Evolutionary conservation across 2,888 invertebrate genomes (phyloP), one percentile per base, ranked within the genome.

Genomic region (Acrobasis consociella): DNA sequence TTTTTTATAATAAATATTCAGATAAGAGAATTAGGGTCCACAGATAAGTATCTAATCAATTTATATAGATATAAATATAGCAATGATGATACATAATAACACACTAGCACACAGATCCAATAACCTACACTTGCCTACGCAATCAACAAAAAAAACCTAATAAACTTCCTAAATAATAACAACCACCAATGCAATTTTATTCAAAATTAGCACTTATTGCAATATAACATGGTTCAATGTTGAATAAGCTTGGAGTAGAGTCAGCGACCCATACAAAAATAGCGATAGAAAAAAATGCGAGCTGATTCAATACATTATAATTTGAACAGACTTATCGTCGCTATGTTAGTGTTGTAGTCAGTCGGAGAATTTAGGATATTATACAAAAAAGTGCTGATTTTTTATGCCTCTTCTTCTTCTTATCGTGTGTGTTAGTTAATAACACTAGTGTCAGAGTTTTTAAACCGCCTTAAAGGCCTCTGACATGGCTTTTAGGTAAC

Each of bases 31-130:
- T n/a, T n/a, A n/a, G n/a, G n/a, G n/a, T n/a, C n/a, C n/a, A n/a
- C n/a, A n/a, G n/a, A n/a, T 22, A 22, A 22, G 3, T 22, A 50
- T 22, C 9, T 17, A 22, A 50, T 50, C 49, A 9, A 50, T 50
- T 50, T 50, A n/a, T 3, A 22, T 50, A 0, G 50, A 17, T 7
- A 16, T 17, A 2, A 50, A 15, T 50, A 16, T 16, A 11, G 10
- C n/a, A 22, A 11, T 55, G 37, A 22, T 55, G 38, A 46, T 46
- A n/a, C 38, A 37, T 50, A 50, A 60, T 38, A 50, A 60, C 37
- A 58, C 13, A 56, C 67, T 67, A 68, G 68, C 71, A 71, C 62
- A 75, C 60, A 71, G 60, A 71, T 71, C 72, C 69, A 73, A 67
- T 76, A 72, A 74, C 76, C 73, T 56, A 75, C 61, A 63, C 39